phyloP scores from a whole-genome alignment of 2,888 invertebrate genomes.

The Masnerella sp. region DNA sequence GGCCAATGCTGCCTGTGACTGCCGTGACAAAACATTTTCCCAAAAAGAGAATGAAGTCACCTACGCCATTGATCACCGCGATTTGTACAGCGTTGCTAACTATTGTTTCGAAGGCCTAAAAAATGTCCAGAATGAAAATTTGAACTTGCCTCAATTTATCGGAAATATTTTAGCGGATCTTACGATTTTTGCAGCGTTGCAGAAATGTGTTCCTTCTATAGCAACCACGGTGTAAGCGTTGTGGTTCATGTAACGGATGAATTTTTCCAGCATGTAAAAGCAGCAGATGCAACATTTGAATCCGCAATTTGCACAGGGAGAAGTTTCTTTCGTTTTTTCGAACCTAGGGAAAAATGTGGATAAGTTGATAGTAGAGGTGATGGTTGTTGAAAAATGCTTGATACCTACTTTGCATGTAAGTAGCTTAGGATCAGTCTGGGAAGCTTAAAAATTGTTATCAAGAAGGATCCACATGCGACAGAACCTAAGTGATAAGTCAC shows the following conservation, averaged over 20 bases:
- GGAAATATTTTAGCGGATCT: no score
- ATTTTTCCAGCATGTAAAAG: constrained; percentile 93
- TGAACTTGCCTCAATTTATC: no score
- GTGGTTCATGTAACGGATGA: constrained; percentile 93
- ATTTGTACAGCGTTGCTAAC: constrained; percentile 91
- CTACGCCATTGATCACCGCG: constrained; percentile 94
- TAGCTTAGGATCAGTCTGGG: constrained; percentile 93
- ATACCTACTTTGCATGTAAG: constrained; percentile 90
- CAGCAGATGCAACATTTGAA: constrained; percentile 92
- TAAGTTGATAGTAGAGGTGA: neutral
- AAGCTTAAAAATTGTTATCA: constrained; percentile 95
- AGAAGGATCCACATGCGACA: constrained; percentile 94
- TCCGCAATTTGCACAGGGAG: constrained; percentile 86
- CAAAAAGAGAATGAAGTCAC: constrained; percentile 94
- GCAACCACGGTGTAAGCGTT: constrained; percentile 97
- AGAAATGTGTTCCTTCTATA: constrained; percentile 93
- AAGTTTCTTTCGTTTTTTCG: constrained; percentile 84
- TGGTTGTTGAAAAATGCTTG: neutral
- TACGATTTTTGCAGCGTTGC: constrained; percentile 92
- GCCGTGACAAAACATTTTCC: constrained; percentile 92
- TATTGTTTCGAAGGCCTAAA: constrained; percentile 90
- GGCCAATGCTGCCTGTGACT: constrained; percentile 87
- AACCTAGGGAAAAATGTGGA: constrained; percentile 79
- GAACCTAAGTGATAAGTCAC: constrained; percentile 95
- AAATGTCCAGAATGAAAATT: no score